Evolutionary conservation across 2,888 invertebrate genomes (phyloP).

Genomic region (Drosophila prostipennis): DNA sequence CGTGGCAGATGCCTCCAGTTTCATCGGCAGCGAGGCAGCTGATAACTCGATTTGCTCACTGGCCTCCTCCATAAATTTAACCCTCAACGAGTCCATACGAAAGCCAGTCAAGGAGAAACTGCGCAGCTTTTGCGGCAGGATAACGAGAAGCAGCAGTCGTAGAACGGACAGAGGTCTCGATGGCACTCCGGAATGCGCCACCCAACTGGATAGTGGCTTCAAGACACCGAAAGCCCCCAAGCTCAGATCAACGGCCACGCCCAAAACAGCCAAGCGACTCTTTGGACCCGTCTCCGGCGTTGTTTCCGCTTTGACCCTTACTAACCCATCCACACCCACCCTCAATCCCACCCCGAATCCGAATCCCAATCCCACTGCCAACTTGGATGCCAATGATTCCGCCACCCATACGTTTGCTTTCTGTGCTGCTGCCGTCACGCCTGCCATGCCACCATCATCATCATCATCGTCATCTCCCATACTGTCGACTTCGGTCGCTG

Average conservation of each 20-base stretch:
- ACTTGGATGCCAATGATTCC: slow-evolving; percentile 36
- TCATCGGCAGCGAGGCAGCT: slow-evolving; percentile 59
- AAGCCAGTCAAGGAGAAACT: slow-evolving; percentile 83
- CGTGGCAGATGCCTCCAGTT: slow-evolving; percentile 61
- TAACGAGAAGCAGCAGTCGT: slow-evolving; percentile 77
- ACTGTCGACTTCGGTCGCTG: slow-evolving; percentile 34
- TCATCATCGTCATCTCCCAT: slow-evolving; percentile 37
- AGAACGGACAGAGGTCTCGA: slow-evolving; percentile 35
- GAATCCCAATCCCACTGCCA: slow-evolving; percentile 16
- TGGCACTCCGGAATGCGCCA: slow-evolving; percentile 44
- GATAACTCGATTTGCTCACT: slow-evolving; percentile 82
- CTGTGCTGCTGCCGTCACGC: slow-evolving; percentile 54
- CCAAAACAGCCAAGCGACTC: slow-evolving; percentile 67
- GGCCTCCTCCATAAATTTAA: slow-evolving; percentile 81
- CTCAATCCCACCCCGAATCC: slow-evolving; percentile 12
- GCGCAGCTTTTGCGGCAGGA: slow-evolving; percentile 81
- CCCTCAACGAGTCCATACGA: slow-evolving; percentile 82
- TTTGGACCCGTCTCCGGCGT: slow-evolving; percentile 55
- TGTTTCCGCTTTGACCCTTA: slow-evolving; percentile 27
- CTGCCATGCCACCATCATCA: slow-evolving; percentile 40
- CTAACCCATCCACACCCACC: slow-evolving; percentile 29
- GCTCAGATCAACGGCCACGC: slow-evolving; percentile 57
- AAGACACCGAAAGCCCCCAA: slow-evolving; percentile 83
- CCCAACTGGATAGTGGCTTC: slow-evolving; percentile 72
- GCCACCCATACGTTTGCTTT: slow-evolving; percentile 51